phyloP scores from a whole-genome alignment of 2,797 vertebrate genomes.

The Clarias fuscus region DNA sequence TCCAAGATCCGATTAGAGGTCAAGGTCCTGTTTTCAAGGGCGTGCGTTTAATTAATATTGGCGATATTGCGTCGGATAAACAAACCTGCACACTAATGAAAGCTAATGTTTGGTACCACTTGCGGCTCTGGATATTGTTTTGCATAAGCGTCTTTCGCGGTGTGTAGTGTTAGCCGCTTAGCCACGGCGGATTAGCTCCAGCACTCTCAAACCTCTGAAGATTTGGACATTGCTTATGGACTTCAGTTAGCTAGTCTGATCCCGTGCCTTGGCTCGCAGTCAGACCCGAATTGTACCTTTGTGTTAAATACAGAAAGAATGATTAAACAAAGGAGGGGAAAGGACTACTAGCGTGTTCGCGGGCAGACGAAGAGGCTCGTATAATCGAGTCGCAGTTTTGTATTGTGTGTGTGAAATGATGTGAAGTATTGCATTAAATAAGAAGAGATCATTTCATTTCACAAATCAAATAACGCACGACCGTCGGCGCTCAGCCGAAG shows the following conservation, averaged over 20 bases:
- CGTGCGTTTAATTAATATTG: background rate
- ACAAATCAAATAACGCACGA: slow-evolving; percentile 43
- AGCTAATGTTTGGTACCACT: background rate
- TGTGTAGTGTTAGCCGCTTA: background rate
- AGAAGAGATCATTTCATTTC: slow-evolving; percentile 45
- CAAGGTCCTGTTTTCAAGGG: background rate
- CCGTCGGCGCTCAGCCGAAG: slow-evolving; percentile 1
- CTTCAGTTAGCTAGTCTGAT: background rate
- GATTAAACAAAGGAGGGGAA: background rate
- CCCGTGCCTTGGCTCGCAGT: background rate
- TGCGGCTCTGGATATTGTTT: background rate
- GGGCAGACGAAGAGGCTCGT: background rate
- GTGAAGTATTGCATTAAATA: slow-evolving; percentile 50
- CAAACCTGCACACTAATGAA: background rate
- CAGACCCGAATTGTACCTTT: background rate
- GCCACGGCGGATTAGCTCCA: background rate
- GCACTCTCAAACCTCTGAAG: background rate
- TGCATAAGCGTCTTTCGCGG: background rate
- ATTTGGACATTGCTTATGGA: background rate
- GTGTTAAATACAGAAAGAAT: background rate
- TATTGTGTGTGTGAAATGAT: slow-evolving; percentile 22
- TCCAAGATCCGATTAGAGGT: background rate
- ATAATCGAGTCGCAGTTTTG: background rate
- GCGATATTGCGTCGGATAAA: background rate
- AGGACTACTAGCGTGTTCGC: background rate